These are phyloP conservation scores for Hipposideros larvatus DNA, from an alignment of 2,797 vertebrate species.

Conservation along the genomic window DNA sequence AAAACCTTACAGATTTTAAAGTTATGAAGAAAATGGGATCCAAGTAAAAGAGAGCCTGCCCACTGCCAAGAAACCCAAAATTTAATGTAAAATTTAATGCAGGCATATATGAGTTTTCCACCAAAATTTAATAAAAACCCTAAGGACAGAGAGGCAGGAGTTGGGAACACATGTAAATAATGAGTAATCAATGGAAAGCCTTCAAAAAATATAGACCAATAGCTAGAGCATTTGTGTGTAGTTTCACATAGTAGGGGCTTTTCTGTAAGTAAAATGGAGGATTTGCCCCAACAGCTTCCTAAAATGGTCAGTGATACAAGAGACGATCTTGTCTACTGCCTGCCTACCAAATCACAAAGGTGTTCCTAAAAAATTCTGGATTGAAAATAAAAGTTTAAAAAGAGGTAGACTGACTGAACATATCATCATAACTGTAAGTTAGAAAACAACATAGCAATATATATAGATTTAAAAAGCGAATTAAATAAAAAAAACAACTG, in stretches of 20 bases:
- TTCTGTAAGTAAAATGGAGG: background rate
- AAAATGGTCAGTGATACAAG: background rate
- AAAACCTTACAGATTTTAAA: background rate
- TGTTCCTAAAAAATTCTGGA: background rate
- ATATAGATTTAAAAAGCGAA: background rate
- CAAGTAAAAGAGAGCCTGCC: background rate
- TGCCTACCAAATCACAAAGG: background rate
- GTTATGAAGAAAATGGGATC: constrained; percentile 9
- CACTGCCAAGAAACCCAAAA: background rate
- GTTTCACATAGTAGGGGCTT: too few species aligned
- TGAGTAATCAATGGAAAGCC: background rate
- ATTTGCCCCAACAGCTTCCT: background rate
- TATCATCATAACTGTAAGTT: background rate
- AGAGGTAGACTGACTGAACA: background rate
- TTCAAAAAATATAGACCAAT: background rate
- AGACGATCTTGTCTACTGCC: too few species aligned
- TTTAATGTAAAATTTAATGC: background rate
- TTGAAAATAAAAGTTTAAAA: background rate
- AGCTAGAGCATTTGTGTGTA: background rate
- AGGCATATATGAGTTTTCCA: background rate
- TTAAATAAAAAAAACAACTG: background rate
- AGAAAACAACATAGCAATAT: background rate
- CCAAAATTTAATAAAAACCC: background rate
- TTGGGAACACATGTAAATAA: background rate
- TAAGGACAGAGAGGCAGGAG: background rate